phyloP scores from a whole-genome alignment of 1,140 invertebrate species.

The Antheraea pernyi region DNA sequence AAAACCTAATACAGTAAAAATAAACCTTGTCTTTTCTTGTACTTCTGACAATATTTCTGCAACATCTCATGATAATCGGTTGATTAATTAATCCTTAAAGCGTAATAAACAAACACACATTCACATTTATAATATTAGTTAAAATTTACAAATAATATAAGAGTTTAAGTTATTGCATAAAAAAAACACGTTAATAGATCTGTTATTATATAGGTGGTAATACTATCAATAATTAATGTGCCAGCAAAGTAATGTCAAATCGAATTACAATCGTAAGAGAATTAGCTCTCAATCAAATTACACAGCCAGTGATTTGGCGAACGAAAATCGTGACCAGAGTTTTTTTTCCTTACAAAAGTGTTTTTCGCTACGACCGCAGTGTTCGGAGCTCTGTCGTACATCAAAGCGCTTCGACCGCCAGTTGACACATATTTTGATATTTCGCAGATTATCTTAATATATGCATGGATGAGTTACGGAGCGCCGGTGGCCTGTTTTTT shows the following conservation, averaged over 20 bases:
- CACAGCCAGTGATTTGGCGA: conserved; percentile 24
- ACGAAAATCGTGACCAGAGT: conserved; percentile 29
- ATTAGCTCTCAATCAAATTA: conserved; percentile 26
- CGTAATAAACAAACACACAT: too few species aligned
- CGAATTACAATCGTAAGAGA: conserved; percentile 20
- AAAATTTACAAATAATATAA: too few species aligned
- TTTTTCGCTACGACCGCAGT: conserved; percentile 23
- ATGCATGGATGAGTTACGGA: conserved; percentile 69
- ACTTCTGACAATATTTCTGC: too few species aligned
- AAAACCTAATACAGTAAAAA: too few species aligned
- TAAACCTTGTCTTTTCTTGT: too few species aligned
- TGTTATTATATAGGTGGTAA: too few species aligned
- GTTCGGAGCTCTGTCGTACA: conserved; percentile 39
- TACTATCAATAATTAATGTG: not conserved
- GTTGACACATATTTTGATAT: conserved; percentile 73
- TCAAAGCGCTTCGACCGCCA: conserved; percentile 56
- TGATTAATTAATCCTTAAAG: too few species aligned
- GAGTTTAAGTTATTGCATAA: too few species aligned
- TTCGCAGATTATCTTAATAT: conserved; percentile 66
- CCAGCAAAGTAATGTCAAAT: conserved; percentile 23
- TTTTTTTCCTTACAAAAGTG: conserved; percentile 24
- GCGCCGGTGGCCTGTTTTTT: conserved; percentile 66
- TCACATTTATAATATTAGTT: too few species aligned
- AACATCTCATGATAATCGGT: too few species aligned
- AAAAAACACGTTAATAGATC: too few species aligned